Percentiles rank a stretch among this genome's conserved stretches.
Conservation (phyloP, 2,113 vertebrate species). For the Morone saxatilis region DNA sequence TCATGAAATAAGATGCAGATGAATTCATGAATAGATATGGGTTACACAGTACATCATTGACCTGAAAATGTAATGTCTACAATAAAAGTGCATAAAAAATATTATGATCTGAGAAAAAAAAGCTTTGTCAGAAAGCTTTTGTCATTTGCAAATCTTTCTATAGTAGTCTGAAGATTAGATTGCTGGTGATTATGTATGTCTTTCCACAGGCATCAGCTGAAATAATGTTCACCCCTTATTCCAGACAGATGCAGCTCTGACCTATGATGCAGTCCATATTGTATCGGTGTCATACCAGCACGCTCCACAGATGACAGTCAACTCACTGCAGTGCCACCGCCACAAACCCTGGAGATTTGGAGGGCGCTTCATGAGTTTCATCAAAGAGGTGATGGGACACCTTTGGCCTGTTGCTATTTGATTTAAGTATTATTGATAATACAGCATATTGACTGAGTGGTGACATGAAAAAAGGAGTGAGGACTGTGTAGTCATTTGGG, state of each 20-base stretch:
- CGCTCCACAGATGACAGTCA: slow-evolving; percentile 97
- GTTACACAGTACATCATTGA: neutral
- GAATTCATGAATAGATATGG: neutral
- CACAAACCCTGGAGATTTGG: slow-evolving; percentile 99
- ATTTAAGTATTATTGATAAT: slow-evolving; percentile 40
- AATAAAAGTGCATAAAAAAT: neutral
- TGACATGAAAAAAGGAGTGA: slow-evolving; percentile 18
- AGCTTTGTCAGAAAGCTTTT: neutral
- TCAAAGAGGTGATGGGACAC: slow-evolving; percentile 93
- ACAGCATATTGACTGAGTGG: slow-evolving; percentile 17
- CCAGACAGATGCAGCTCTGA: slow-evolving; percentile 98
- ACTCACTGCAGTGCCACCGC: slow-evolving; percentile 98
- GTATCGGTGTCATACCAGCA: slow-evolving; percentile 99
- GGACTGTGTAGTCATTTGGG: slow-evolving; percentile 29
- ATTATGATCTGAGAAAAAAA: neutral
- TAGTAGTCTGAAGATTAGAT: neutral
- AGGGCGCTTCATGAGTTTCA: slow-evolving; percentile 96
- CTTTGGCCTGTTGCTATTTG: slow-evolving; percentile 46
- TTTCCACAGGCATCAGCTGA: slow-evolving; percentile 67
- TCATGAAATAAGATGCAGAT: neutral
- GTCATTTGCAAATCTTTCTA: neutral
- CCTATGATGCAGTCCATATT: slow-evolving; percentile 98
- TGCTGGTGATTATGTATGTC: neutral
- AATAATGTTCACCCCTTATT: slow-evolving; percentile 86
- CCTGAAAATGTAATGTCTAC: neutral